These are phyloP conservation scores for Oreochromis spilurus DNA, from an alignment of 2,113 vertebrate species.

Conservation along the genomic window DNA sequence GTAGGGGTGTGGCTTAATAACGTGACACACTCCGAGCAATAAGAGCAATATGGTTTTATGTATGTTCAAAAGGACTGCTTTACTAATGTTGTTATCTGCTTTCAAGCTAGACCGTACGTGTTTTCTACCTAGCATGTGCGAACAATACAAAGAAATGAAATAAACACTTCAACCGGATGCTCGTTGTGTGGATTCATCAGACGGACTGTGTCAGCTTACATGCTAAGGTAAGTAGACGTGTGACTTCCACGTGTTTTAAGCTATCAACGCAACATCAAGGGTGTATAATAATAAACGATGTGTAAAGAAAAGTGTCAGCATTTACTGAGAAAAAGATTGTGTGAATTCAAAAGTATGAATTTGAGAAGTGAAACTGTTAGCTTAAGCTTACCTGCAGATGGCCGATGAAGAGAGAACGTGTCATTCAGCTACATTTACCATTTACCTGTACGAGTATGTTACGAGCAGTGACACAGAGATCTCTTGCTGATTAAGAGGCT, in stretches of 20 bases:
- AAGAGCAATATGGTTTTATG: neutral
- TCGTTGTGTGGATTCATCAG: neutral
- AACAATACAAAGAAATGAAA: neutral
- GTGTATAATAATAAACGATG: neutral
- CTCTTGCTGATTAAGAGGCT: neutral
- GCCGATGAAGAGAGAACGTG: neutral
- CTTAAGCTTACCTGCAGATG: neutral
- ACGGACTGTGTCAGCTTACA: neutral
- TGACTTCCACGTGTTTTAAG: neutral
- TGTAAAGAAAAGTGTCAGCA: neutral
- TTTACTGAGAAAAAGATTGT: neutral
- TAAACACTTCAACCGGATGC: neutral
- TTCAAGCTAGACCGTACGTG: neutral
- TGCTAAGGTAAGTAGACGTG: slow-evolving; percentile 39
- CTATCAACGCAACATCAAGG: slow-evolving; percentile 9
- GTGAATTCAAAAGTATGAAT: neutral
- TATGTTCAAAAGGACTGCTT: neutral
- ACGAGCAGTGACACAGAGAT: neutral
- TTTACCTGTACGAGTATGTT: neutral
- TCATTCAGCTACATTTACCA: neutral
- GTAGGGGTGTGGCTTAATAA: slow-evolving; percentile 24
- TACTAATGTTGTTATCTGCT: neutral
- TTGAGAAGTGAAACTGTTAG: neutral
- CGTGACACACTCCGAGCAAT: neutral
- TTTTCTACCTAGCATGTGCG: neutral